Evolutionary conservation across 2,113 vertebrate genomes (phyloP), one percentile per base, ranked within the genome.

Genomic region (Alces alces): DNA sequence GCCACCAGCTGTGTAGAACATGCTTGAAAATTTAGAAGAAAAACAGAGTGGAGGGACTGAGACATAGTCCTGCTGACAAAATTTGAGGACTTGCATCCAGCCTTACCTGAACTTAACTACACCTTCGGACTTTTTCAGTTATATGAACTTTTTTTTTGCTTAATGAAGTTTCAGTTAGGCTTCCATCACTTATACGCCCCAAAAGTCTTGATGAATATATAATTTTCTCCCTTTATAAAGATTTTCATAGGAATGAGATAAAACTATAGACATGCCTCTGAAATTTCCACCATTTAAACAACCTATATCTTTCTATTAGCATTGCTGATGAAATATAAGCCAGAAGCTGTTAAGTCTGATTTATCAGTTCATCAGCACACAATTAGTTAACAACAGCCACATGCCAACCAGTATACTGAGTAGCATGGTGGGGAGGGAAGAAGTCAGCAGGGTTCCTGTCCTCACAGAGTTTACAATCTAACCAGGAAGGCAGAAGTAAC

Each of bases 211-310:
- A 80, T 80, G 19, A 95, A 60, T 76, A 84, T 33, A 54, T 1
- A 83, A 27, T 45, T 36, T 97, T 92, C 57, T 96, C 39, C 30
- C 66, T 96, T 96, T 55, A 6, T 54, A 64, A 91, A 95, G 76
- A 47, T 91, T 93, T 83, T 95, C 33, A 80, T 33, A 66, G 78
- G n/a, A 78, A 85, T 28, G 79, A 33, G 33, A 43, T 7, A 86
- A 76, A 94, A 30, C 21, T 78, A 90, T 55, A 45, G 27, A 50
- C 15, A 17, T 0, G 39, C 5, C 5, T n/a, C 17, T 78, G 54
- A 85, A 93, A n/a, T 6, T 76, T 30, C 12, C 19, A 52, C 90
- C 45, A 50, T 93, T 60, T 84, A 17, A 84, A 45, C 33, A 82
- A 79, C 5, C 23, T 73, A 2, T 36, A 15, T 14, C 33, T 91